Percentiles rank a stretch among this genome's conserved stretches.
phyloP scores from a whole-genome alignment of 2,888 invertebrate genomes.

The Agrotis puta region DNA sequence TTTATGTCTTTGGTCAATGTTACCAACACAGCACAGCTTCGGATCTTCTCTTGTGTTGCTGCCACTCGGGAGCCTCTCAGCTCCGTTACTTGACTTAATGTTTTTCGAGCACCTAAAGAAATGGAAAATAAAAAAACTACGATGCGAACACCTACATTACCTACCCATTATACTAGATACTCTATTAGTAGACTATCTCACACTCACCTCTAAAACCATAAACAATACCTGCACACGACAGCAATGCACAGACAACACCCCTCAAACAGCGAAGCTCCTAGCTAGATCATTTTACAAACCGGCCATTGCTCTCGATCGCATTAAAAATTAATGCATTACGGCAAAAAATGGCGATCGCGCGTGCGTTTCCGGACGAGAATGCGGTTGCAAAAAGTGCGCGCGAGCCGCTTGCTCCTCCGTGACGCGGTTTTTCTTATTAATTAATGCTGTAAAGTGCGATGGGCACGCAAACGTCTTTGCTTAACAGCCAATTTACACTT shows the following conservation, averaged over 20 bases:
- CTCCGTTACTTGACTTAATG: no score
- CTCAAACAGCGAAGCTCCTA: constrained; percentile 34
- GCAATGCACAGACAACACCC: constrained; percentile 34
- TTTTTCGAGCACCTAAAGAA: no score
- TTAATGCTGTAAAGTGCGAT: constrained; percentile 71
- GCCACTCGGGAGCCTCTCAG: no score
- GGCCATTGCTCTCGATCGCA: constrained; percentile 79
- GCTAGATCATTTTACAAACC: constrained; percentile 70
- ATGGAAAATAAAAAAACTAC: no score
- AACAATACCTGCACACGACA: constrained; percentile 19
- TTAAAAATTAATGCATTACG: constrained; percentile 79
- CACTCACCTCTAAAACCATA: constrained; percentile 18
- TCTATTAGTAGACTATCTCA: not conserved
- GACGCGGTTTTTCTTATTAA: constrained; percentile 82
- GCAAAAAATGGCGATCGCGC: constrained; percentile 74
- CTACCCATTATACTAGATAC: not conserved
- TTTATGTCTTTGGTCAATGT: no score
- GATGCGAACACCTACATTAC: not conserved
- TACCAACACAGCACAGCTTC: no score
- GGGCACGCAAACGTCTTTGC: constrained; percentile 73
- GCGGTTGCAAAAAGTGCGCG: constrained; percentile 74
- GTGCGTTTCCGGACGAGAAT: constrained; percentile 79
- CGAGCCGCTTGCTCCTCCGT: constrained; percentile 74
- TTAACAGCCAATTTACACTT: constrained; percentile 65
- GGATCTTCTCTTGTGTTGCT: no score